Percentiles rank a stretch among this genome's conserved stretches.
Conservation (phyloP, 2,113 vertebrate species). For the Genyomyrus donnyi region DNA sequence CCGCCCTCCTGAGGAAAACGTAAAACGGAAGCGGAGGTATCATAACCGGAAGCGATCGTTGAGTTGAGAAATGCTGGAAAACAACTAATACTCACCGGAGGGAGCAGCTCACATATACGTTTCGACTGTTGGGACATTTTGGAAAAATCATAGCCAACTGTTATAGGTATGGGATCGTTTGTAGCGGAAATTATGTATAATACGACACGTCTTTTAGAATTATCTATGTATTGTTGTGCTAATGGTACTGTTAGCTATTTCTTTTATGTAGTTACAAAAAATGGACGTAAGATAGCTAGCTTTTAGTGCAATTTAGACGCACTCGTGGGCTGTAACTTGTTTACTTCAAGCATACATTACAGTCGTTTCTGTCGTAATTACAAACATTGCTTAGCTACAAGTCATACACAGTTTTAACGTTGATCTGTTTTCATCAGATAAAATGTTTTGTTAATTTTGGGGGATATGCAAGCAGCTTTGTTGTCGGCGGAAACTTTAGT, state of each 20-base stretch:
- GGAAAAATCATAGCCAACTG: neutral
- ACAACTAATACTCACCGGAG: neutral
- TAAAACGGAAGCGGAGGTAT: slow-evolving; percentile 16
- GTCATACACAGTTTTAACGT: neutral
- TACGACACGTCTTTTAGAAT: neutral
- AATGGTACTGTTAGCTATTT: neutral
- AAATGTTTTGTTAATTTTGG: neutral
- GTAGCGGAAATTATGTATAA: neutral
- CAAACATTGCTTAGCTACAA: neutral
- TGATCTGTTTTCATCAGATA: neutral
- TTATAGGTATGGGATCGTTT: slow-evolving; percentile 7
- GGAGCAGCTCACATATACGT: neutral
- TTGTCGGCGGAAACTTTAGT: neutral
- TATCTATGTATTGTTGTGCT: neutral
- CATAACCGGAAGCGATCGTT: slow-evolving; percentile 6
- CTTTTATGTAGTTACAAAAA: neutral
- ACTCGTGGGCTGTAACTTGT: neutral
- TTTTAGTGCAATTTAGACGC: neutral
- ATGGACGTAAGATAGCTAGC: neutral
- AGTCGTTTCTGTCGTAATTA: neutral
- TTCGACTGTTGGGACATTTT: neutral
- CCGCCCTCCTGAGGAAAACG: neutral
- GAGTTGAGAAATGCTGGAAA: neutral
- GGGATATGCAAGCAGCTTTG: neutral
- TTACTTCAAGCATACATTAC: neutral